phyloP scores from a whole-genome alignment of 2,797 vertebrate genomes.

The Cyprinella venusta region DNA sequence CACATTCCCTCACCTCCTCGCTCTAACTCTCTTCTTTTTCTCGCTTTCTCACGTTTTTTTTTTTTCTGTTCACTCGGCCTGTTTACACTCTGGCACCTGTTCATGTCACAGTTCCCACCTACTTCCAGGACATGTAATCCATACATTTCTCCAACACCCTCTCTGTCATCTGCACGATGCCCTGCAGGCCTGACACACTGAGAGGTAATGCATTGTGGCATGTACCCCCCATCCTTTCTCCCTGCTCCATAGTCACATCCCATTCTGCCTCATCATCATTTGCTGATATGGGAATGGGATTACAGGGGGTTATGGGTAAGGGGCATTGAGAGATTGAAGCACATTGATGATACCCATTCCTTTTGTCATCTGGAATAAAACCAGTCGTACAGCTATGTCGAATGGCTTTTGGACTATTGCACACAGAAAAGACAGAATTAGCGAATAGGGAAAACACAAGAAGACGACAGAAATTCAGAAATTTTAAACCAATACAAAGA shows the following conservation, averaged over 20 bases:
- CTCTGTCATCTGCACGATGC: conserved; percentile 36
- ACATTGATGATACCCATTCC: conserved; percentile 69
- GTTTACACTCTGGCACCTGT: conserved; percentile 60
- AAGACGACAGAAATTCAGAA: conserved; percentile 50
- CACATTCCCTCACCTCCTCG: conserved; percentile 7
- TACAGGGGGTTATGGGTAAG: conserved; percentile 56
- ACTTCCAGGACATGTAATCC: conserved; percentile 74
- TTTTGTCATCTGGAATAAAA: conserved; percentile 65
- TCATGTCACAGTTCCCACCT: conserved; percentile 66
- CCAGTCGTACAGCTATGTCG: conserved; percentile 62
- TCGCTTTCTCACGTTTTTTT: conserved; percentile 6
- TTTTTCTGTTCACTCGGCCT: conserved; percentile 53
- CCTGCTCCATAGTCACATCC: conserved; percentile 61
- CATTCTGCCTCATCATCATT: conserved; percentile 71
- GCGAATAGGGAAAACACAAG: conserved; percentile 52
- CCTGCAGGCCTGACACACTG: conserved; percentile 65
- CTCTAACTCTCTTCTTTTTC: conserved; percentile 12
- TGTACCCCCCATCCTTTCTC: conserved; percentile 55
- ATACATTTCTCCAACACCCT: conserved; percentile 55
- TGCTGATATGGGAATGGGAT: conserved; percentile 76
- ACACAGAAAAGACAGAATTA: background rate
- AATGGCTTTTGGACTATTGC: background rate
- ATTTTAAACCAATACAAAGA: background rate
- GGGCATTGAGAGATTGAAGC: conserved; percentile 63
- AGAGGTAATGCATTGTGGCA: conserved; percentile 72